These are phyloP conservation scores for Limnodromus scolopaceus DNA, from an alignment of 2,797 vertebrate species.

Conservation along the genomic window DNA sequence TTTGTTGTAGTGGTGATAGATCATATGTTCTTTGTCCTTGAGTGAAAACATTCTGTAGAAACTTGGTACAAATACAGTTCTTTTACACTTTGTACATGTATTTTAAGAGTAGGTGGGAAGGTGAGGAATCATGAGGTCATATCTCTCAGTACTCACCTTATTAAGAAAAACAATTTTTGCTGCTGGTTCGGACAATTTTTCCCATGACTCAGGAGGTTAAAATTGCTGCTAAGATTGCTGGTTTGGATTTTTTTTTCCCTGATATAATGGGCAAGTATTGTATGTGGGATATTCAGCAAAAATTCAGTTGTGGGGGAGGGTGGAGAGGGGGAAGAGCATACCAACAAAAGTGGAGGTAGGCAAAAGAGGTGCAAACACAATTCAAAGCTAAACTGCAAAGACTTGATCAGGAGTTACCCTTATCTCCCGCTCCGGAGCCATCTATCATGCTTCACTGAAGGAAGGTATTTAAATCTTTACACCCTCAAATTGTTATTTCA, in stretches of 20 bases:
- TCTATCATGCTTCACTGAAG: neutral
- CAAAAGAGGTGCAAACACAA: neutral
- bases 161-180: neutral
- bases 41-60: neutral
- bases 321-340: neutral
- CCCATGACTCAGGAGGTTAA: conserved; percentile 40
- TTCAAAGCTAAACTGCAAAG: neutral
- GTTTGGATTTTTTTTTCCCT: neutral
- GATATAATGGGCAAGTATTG: neutral
- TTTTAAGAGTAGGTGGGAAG: neutral
- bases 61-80: neutral
- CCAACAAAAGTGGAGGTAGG: neutral
- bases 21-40: neutral
- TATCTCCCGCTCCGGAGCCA: neutral
- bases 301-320: neutral
- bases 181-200: neutral
- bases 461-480: conserved; percentile 29
- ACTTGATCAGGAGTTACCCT: neutral
- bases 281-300: conserved; percentile 31
- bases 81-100: neutral
- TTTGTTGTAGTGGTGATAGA: neutral
- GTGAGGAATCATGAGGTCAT: neutral
- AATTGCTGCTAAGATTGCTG: conserved; percentile 23
- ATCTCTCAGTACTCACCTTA: neutral
- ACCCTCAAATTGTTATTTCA: neutral